Conservation (phyloP, 2,113 vertebrate species). For the Mesitornis unicolor region DNA sequence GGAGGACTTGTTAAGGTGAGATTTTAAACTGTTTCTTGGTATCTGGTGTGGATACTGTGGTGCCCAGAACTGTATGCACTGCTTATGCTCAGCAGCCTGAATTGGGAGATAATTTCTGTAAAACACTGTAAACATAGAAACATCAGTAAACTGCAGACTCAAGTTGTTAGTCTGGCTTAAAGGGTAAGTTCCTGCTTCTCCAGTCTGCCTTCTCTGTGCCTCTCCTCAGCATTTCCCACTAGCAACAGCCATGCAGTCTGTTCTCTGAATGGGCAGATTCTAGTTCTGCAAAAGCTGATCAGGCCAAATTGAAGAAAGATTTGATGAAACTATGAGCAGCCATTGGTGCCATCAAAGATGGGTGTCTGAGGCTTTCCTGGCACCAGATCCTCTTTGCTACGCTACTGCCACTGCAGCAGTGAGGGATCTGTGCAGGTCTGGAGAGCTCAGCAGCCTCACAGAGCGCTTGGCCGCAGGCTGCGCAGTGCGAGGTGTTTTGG, state of each 20-base stretch:
- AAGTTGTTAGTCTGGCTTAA: not conserved
- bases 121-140: not conserved
- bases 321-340: not conserved
- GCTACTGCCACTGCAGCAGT: not conserved
- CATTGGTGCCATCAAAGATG: not conserved
- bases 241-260: not conserved
- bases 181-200: not conserved
- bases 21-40: not conserved
- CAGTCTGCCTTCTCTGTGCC: not conserved
- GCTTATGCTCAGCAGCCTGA: not conserved
- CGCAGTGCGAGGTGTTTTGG: fast-evolving
- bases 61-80: not conserved
- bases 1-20: constrained; percentile 3
- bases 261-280: not conserved
- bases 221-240: not conserved
- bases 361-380: not conserved
- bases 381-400: not conserved
- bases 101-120: not conserved
- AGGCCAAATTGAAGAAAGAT: not conserved
- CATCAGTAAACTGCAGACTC: not conserved
- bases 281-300: not conserved
- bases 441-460: not conserved
- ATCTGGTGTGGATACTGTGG: not conserved
- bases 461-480: not conserved
- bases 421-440: not conserved